These are phyloP conservation scores for Adelognathus sp. DNA, from an alignment of 2,888 invertebrate species.

Conservation along the genomic window DNA sequence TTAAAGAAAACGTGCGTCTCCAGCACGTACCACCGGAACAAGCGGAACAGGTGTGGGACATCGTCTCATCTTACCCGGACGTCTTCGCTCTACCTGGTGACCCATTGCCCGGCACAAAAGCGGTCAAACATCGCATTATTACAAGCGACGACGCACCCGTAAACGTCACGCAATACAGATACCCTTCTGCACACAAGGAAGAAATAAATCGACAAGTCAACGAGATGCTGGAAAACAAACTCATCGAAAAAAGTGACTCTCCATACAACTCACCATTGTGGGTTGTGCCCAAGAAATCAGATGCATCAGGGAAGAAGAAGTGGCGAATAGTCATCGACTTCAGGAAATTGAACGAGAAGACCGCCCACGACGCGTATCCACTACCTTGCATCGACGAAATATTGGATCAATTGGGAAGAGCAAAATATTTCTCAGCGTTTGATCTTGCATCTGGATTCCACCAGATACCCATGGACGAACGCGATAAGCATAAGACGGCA, in stretches of 20 bases:
- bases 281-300: slow-evolving; percentile 43
- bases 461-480: not conserved
- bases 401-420: slow-evolving; percentile 3
- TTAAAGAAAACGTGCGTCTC: no score
- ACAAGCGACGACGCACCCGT: not conserved
- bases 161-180: not conserved
- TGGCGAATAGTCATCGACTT: slow-evolving; percentile 51
- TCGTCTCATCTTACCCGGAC: not conserved
- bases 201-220: not conserved
- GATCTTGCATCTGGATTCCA: not conserved
- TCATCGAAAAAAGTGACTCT: slow-evolving; percentile 8
- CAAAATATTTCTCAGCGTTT: not conserved
- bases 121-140: no score
- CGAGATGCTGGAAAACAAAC: not conserved
- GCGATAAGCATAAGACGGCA: not conserved
- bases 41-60: slow-evolving; percentile 9
- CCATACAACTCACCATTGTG: slow-evolving; percentile 40
- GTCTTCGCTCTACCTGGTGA: no score
- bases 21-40: no score
- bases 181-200: not conserved
- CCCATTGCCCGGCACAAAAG: no score
- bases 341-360: slow-evolving; percentile 4
- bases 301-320: slow-evolving; percentile 28
- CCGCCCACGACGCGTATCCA: slow-evolving; percentile 8
- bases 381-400: slow-evolving; percentile 5